phyloP scores from a whole-genome alignment of 2,113 vertebrate species.

The Dendropsophus ebraccatus region DNA sequence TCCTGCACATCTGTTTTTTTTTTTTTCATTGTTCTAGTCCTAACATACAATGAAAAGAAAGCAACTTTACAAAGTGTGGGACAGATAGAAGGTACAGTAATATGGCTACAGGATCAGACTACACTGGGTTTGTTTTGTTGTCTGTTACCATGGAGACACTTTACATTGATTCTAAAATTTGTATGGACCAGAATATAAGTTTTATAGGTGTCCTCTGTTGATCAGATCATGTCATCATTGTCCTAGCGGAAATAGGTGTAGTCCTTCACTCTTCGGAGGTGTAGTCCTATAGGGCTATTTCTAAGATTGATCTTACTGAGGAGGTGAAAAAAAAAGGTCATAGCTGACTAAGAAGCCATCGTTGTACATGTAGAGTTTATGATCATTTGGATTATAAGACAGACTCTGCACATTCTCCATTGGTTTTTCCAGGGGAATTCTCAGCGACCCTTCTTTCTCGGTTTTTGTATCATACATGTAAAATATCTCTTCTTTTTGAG shows the following conservation, averaged over 20 bases:
- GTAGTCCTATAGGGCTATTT: not conserved
- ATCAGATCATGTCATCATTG: not conserved
- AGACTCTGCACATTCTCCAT: constrained; percentile 72
- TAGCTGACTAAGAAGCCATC: constrained; percentile 70
- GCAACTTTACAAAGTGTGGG: not conserved
- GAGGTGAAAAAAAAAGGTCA: constrained; percentile 62
- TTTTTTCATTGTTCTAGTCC: not conserved
- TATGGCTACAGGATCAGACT: not conserved
- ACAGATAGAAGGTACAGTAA: not conserved
- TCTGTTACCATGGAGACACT: no score
- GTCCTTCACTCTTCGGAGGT: not conserved
- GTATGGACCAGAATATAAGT: not conserved
- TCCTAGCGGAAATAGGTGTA: not conserved
- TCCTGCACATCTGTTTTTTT: no score
- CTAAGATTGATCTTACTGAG: not conserved
- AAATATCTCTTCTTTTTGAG: constrained; percentile 75
- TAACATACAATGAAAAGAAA: not conserved
- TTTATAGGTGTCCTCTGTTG: not conserved
- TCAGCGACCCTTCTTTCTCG: constrained; percentile 65
- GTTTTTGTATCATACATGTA: constrained; percentile 74
- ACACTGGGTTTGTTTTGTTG: no score
- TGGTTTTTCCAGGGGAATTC: constrained; percentile 73
- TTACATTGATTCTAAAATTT: not conserved
- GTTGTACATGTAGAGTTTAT: constrained; percentile 81
- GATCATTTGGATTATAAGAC: constrained; percentile 77